A percentile compares a stretch with the other conserved stretches of the same genome.
phyloP scores from a whole-genome alignment of 2,797 vertebrate species.

The Poeciliopsis paucimaculata region DNA sequence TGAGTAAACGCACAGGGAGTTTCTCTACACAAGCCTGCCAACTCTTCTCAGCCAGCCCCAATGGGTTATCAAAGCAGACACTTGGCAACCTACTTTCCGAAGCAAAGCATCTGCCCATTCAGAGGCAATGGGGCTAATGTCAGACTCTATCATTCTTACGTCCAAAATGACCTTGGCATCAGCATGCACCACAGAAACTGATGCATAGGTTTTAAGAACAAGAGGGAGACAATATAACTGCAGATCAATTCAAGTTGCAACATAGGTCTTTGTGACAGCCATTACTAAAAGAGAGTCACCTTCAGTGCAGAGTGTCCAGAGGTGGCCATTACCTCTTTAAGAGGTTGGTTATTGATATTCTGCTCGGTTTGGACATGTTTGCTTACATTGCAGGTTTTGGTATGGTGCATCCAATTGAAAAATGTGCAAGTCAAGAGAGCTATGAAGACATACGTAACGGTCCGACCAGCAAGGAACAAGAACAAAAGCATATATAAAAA shows the following conservation, averaged over 20 bases:
- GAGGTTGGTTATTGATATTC: constrained; percentile 76
- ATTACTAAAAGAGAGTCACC: constrained; percentile 81
- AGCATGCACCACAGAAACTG: constrained; percentile 73
- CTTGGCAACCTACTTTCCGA: constrained; percentile 79
- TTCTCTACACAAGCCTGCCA: constrained; percentile 74
- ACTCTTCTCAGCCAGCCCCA: constrained; percentile 66
- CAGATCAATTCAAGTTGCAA: constrained; percentile 80
- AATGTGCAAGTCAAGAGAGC: constrained; percentile 37
- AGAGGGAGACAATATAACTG: constrained; percentile 75
- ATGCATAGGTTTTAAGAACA: constrained; percentile 68
- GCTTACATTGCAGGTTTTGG: constrained; percentile 76
- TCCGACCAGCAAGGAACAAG: no score
- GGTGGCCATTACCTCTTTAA: constrained; percentile 72
- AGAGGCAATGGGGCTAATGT: constrained; percentile 72
- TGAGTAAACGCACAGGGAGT: constrained; percentile 63
- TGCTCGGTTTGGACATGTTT: constrained; percentile 65
- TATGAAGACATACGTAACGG: constrained; percentile 26
- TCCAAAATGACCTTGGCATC: constrained; percentile 80
- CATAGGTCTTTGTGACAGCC: constrained; percentile 68
- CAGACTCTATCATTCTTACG: constrained; percentile 80
- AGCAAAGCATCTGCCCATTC: constrained; percentile 80
- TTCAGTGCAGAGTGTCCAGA: constrained; percentile 69
- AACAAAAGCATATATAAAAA: no score
- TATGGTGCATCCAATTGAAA: constrained; percentile 68
- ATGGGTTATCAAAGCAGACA: constrained; percentile 81